Evolutionary conservation across 2,113 vertebrate genomes (phyloP).

Genomic region (Rhea americana): DNA sequence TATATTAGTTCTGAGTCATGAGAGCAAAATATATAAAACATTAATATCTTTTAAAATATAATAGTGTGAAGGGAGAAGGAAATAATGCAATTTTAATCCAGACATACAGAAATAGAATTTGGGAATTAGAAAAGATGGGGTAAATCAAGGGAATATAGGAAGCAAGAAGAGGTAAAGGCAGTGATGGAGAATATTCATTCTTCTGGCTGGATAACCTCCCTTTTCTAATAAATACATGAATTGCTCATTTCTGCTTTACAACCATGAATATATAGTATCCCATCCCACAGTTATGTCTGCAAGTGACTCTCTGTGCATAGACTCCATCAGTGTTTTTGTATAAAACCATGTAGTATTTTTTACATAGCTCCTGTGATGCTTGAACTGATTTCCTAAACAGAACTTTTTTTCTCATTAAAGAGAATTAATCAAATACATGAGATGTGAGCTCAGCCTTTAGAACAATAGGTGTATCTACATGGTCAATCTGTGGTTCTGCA

Average conservation of each 20-base stretch:
- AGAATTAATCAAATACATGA: neutral
- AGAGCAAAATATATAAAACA: neutral
- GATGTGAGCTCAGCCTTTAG: neutral
- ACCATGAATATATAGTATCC: neutral
- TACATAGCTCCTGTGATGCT: neutral
- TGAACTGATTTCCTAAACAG: neutral
- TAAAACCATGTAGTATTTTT: neutral
- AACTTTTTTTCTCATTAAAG: neutral
- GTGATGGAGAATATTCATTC: neutral
- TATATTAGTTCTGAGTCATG: neutral
- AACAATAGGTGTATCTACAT: neutral
- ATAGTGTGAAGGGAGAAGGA: neutral
- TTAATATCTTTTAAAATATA: neutral
- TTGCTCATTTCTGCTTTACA: neutral
- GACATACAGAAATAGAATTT: neutral
- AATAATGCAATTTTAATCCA: neutral
- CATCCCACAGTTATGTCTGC: accelerated
- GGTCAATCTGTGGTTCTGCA: neutral
- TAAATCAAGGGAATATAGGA: neutral
- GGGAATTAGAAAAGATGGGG: neutral
- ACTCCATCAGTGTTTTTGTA: neutral
- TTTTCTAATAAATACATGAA: neutral
- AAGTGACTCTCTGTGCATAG: neutral
- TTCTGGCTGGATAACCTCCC: neutral
- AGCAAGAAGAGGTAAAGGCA: neutral